A percentile compares a stretch with the other conserved stretches of the same genome.
phyloP scores from a whole-genome alignment of 2,888 invertebrate species.

The Lissonota sp. region DNA sequence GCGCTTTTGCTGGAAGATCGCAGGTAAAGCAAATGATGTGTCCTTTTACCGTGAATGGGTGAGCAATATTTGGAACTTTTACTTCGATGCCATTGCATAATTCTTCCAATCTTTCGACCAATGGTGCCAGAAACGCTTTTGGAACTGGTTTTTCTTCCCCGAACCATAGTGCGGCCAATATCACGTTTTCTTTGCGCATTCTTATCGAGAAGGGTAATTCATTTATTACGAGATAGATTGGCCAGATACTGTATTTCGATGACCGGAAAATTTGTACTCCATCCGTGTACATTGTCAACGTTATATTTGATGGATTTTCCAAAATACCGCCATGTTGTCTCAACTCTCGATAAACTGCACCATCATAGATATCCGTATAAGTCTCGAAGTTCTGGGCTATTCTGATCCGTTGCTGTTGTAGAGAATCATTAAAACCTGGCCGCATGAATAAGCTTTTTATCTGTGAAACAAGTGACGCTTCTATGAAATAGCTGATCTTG shows the following conservation, averaged over 20 bases:
- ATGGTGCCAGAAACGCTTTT: neutral
- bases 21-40: slow-evolving; percentile 12
- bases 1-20: slow-evolving; percentile 53
- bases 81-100: slow-evolving; percentile 15
- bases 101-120: neutral
- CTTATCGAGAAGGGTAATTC: slow-evolving; percentile 29
- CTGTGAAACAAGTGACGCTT: slow-evolving; percentile 58
- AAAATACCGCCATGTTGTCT: neutral
- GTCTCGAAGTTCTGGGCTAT: neutral
- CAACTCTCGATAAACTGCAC: slow-evolving; percentile 27
- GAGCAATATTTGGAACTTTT: neutral
- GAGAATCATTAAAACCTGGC: slow-evolving; percentile 39
- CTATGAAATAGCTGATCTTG: slow-evolving; percentile 53
- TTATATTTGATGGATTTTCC: neutral
- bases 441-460: slow-evolving; percentile 50
- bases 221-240: slow-evolving; percentile 28
- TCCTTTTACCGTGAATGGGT: slow-evolving; percentile 15
- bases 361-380: slow-evolving; percentile 29
- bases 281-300: slow-evolving; percentile 24
- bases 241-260: slow-evolving; percentile 22
- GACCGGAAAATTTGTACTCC: slow-evolving; percentile 34
- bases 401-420: slow-evolving; percentile 14
- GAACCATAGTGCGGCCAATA: slow-evolving; percentile 15
- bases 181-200: slow-evolving; percentile 11
- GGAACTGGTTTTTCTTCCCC: neutral